Conservation (phyloP, 92 coral and sea anemone genomes). For the Siderastrea radians region DNA sequence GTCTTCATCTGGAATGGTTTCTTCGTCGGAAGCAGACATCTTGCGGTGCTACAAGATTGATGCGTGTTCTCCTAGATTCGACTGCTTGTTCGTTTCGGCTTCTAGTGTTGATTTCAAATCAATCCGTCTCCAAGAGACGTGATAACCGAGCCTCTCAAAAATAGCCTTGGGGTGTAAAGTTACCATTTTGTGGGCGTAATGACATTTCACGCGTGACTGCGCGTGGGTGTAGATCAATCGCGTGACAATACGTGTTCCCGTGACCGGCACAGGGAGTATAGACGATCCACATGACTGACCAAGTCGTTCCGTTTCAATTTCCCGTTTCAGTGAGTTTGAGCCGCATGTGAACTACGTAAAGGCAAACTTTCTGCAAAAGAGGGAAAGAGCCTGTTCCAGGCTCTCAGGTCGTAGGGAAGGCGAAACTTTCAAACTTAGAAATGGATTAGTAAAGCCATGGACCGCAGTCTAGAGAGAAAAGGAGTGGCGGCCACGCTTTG, state of each 20-base stretch:
- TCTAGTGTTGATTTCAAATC: constrained; percentile 24
- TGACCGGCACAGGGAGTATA: not conserved
- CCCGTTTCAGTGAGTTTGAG: no score
- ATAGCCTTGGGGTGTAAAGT: constrained; percentile 32
- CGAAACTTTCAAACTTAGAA: no score
- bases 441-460: no score
- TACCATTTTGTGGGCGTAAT: constrained; percentile 1
- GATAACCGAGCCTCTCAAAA: not conserved
- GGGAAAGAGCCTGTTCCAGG: no score
- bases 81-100: not conserved
- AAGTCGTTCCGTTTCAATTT: no score
- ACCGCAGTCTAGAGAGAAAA: no score
- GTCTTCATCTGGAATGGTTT: constrained; percentile 70
- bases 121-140: constrained; percentile 45
- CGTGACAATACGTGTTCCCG: constrained; percentile 11
- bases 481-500: no score
- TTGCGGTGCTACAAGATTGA: not conserved
- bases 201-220: not conserved
- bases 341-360: no score
- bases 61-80: not conserved
- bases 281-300: no score
- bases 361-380: no score
- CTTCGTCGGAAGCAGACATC: constrained; percentile 83
- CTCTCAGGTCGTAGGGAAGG: no score
- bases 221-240: not conserved